Evolutionary conservation across 2,888 invertebrate genomes (phyloP), one percentile per base, ranked within the genome.

Genomic region (Carpatolechia fugitivella): DNA sequence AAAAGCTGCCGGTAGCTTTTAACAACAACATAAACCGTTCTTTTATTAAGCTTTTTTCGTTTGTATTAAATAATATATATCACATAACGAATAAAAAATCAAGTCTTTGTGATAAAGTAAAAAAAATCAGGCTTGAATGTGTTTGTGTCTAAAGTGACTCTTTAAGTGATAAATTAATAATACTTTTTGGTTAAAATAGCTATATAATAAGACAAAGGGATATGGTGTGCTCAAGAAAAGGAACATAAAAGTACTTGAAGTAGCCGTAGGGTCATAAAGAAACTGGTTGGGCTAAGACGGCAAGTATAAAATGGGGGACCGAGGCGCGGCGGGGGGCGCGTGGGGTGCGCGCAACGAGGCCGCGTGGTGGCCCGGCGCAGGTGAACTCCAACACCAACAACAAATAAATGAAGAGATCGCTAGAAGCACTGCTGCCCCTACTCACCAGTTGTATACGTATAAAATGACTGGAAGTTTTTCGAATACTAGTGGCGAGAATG

Each of bases 381-480:
- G 85, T 78, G 89, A 87, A 78, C 74, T 87, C 65, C 89, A 89
- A 77, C 84, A 89, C 73, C 88, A 86, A 80, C 89, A 87, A 79
- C 89, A 89, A 77, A 66, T 88, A 67, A 85, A 86, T 76, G 90
- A 90, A 60, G 88, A 89, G 59, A 85, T 88, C 48, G 87, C 89
- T 38, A 78, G 86, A 62, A 88, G 85, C 60, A 86, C 87, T 57
- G 85, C 87, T 20, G 77, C 86, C 55, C 74, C 91, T 61, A 88
- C 91, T 72, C 95, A 95, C 78, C 95, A 95, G 84, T 91, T 95
- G 68, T 96, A 95, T 81, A 94, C 94, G 61, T 96, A 96, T 84
- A 96, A 96, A 92, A 95, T 96, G 95, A 94, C 95, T 73, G 94
- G 94, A 81, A 49, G 31, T 81, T 95, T 96, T 91, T 93, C 95